phyloP scores from a whole-genome alignment of 2,888 invertebrate genomes.

The Nebria salina region DNA sequence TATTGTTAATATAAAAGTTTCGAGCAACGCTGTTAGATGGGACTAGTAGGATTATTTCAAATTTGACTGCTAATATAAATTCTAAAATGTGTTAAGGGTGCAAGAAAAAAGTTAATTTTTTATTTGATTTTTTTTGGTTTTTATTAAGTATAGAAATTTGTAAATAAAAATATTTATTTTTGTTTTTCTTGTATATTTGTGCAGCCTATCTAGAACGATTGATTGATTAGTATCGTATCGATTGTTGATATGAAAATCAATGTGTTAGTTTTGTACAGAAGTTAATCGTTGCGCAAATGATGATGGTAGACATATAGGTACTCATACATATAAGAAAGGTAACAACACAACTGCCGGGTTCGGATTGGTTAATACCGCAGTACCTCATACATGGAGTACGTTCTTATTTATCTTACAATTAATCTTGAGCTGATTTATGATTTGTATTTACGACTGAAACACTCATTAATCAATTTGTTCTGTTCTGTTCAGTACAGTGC shows the following conservation, averaged over 20 bases:
- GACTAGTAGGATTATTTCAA: neutral
- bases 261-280: neutral
- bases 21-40: neutral
- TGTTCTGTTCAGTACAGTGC: conserved; percentile 20
- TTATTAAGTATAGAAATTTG: too few species aligned
- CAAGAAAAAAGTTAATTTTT: neutral
- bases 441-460: conserved; percentile 45
- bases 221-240: neutral
- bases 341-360: neutral
- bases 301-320: neutral
- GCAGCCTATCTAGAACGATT: neutral
- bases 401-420: conserved; percentile 41
- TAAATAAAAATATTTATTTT: too few species aligned
- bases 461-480: conserved; percentile 44
- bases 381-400: conserved; percentile 7
- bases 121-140: too few species aligned
- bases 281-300: conserved; percentile 1
- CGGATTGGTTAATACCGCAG: conserved; percentile 7
- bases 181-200: too few species aligned
- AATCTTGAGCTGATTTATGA: conserved; percentile 44
- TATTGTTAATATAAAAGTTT: neutral
- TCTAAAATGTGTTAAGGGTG: too few species aligned
- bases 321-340: neutral
- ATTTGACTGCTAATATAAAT: neutral
- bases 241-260: neutral